A percentile compares a stretch with the other conserved stretches of the same genome.
Conservation (phyloP, 2,888 invertebrate species). For the Prenolepis imparis region DNA sequence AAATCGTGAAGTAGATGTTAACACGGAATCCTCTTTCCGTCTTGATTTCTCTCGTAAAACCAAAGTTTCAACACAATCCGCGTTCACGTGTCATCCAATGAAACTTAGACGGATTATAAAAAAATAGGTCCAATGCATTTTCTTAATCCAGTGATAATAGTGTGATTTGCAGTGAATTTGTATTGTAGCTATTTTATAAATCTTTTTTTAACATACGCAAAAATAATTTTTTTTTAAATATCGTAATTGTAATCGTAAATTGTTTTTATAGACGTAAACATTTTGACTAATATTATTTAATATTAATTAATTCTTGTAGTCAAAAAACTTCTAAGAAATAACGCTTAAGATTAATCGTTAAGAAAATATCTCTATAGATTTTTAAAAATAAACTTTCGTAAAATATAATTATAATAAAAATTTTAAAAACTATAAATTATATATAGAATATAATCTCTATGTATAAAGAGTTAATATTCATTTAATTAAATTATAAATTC, state of each 20-base stretch:
- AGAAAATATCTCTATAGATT: not conserved
- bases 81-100: conserved; percentile 7
- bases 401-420: not conserved
- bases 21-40: conserved; percentile 55
- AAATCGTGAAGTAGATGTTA: conserved; percentile 58
- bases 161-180: not conserved
- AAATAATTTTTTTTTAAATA: not conserved
- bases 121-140: not conserved
- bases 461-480: not conserved
- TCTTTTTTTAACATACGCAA: not conserved
- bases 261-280: not conserved
- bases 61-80: conserved; percentile 35
- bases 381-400: not conserved
- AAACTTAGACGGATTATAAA: conserved; percentile 45
- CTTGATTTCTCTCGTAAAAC: conserved; percentile 49
- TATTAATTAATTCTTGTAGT: not conserved
- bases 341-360: not conserved
- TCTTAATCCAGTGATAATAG: not conserved
- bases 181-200: not conserved
- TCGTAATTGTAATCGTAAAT: too few species aligned
- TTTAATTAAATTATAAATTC: not conserved
- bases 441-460: not conserved
- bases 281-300: not conserved
- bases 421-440: not conserved
- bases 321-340: not conserved